Evolutionary conservation across 2,113 vertebrate genomes (phyloP).

Genomic region (Zingel zingel): DNA sequence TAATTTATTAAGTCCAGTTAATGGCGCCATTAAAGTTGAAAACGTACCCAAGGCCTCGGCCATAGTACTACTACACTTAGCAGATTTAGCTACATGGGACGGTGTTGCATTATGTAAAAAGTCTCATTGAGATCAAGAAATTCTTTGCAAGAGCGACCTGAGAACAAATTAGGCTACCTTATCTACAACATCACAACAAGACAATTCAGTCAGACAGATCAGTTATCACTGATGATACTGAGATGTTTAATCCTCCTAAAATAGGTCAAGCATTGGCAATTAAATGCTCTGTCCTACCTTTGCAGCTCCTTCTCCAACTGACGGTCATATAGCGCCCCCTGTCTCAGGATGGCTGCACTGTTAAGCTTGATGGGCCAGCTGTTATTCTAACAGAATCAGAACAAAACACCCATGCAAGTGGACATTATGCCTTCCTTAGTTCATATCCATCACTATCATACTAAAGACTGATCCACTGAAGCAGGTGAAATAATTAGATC

Average conservation of each 20-base stretch:
- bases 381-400: conserved; percentile 73
- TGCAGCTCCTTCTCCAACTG: conserved; percentile 88
- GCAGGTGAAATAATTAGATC: background rate
- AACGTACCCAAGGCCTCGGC: no score
- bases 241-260: background rate
- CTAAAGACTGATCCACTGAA: background rate
- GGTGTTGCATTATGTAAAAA: no score
- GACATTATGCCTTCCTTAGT: background rate
- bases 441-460: background rate
- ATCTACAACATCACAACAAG: background rate
- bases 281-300: conserved; percentile 79
- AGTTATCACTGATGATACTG: background rate
- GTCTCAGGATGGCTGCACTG: conserved; percentile 89
- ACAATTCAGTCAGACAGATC: background rate
- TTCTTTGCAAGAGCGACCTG: background rate
- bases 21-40: no score
- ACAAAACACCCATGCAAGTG: background rate
- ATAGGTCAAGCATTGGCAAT: background rate
- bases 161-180: no score
- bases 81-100: no score
- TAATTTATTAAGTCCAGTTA: no score
- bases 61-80: no score
- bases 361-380: conserved; percentile 89
- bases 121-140: background rate
- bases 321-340: conserved; percentile 86